phyloP scores from a whole-genome alignment of 2,888 invertebrate species.

The Chymomyza caudatula region DNA sequence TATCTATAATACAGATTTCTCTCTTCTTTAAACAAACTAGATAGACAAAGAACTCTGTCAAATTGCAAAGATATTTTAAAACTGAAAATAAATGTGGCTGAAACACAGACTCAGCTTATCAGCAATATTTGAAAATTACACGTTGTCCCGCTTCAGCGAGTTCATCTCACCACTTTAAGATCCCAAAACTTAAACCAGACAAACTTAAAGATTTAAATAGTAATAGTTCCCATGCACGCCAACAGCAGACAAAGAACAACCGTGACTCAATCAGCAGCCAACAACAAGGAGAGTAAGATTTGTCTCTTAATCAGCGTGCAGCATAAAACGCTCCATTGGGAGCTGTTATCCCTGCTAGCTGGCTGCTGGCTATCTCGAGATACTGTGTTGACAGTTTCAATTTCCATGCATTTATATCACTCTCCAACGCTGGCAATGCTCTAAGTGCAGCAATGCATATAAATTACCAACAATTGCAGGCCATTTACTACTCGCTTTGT shows the following conservation, averaged over 20 bases:
- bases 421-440: conserved; percentile 8
- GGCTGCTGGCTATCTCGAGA: conserved; percentile 2
- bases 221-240: background rate
- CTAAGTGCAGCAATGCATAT: conserved; percentile 56
- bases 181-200: background rate
- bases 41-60: too few species aligned
- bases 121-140: too few species aligned
- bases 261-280: conserved; percentile 39
- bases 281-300: conserved; percentile 11
- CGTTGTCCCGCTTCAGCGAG: background rate
- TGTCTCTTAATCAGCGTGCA: conserved; percentile 42
- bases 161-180: background rate
- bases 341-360: conserved; percentile 37
- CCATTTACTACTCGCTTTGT: conserved; percentile 41
- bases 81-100: too few species aligned
- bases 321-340: conserved; percentile 26
- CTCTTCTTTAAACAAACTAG: too few species aligned
- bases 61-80: too few species aligned
- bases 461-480: conserved; percentile 52
- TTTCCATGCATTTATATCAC: conserved; percentile 49
- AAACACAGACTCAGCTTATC: too few species aligned
- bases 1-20: too few species aligned
- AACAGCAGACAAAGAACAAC: conserved; percentile 30
- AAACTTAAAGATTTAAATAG: background rate
- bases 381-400: conserved; percentile 56